These are phyloP conservation scores for Catocala fraxini DNA, from an alignment of 2,888 invertebrate genomes.

Conservation along the genomic window DNA sequence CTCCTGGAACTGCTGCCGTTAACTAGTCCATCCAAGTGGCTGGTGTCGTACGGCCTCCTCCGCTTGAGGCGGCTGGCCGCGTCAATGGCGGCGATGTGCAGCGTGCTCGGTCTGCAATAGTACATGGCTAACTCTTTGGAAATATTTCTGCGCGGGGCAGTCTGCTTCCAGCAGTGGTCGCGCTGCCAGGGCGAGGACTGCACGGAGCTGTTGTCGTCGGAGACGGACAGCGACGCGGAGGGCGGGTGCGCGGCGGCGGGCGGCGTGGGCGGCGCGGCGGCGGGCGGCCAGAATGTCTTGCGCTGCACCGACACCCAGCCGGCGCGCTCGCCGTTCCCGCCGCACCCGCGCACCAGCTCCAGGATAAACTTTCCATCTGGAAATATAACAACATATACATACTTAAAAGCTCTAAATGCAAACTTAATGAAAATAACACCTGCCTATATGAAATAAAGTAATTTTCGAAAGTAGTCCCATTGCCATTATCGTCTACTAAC, in stretches of 20 bases:
- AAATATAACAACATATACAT: conserved; percentile 32
- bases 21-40: conserved; percentile 57
- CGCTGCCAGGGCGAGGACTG: conserved; percentile 97
- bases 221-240: conserved; percentile 94
- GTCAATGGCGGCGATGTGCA: conserved; percentile 77
- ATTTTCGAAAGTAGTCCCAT: too few species aligned
- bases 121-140: conserved; percentile 92
- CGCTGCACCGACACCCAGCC: conserved; percentile 97
- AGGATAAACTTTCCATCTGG: conserved; percentile 96
- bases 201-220: conserved; percentile 96
- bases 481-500: too few species aligned
- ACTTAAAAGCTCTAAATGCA: too few species aligned
- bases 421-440: too few species aligned
- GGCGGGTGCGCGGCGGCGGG: conserved; percentile 87
- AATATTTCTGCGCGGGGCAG: conserved; percentile 91
- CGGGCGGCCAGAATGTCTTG: conserved; percentile 95
- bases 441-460: too few species aligned
- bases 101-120: conserved; percentile 88
- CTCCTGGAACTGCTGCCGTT: conserved; percentile 58
- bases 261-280: conserved; percentile 88
- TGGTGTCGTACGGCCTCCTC: conserved; percentile 89
- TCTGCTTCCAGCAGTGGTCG: conserved; percentile 96
- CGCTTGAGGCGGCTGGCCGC: conserved; percentile 86
- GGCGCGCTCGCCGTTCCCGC: conserved; percentile 90
- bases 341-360: conserved; percentile 90